phyloP scores from a whole-genome alignment of 1,140 invertebrate species.

The Heterodera carotae region DNA sequence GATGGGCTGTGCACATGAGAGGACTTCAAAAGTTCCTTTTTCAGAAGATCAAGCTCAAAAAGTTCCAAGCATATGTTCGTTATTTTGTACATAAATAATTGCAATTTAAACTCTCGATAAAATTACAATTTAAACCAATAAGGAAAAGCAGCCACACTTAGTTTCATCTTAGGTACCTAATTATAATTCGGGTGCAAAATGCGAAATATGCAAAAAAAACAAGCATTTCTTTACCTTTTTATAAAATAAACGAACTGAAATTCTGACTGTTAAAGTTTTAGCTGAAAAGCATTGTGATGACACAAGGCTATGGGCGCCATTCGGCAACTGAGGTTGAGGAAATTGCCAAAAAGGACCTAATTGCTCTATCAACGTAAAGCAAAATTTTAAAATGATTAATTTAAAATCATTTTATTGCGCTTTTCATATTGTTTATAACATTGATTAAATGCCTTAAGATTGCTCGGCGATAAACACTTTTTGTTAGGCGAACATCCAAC shows the following conservation, averaged over 20 bases:
- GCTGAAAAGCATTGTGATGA: constrained; percentile 34
- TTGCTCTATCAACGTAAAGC: constrained; percentile 78
- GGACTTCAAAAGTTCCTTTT: constrained; percentile 52
- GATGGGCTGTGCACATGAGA: constrained; percentile 37
- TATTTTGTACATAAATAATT: neutral
- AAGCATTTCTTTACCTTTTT: neutral
- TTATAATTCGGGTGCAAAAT: too few species aligned
- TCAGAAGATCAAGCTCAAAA: constrained; percentile 42
- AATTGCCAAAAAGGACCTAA: constrained; percentile 84
- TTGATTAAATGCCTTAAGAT: too few species aligned
- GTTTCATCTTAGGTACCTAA: too few species aligned
- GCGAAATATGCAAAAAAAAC: neutral
- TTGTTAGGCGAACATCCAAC: constrained; percentile 90
- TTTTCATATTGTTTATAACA: too few species aligned
- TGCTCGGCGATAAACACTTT: constrained; percentile 85
- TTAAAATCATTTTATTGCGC: too few species aligned
- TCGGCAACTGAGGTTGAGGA: constrained; percentile 84
- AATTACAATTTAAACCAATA: too few species aligned
- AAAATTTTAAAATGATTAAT: neutral
- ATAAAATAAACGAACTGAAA: constrained; percentile 1
- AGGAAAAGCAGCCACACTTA: too few species aligned
- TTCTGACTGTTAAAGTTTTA: constrained; percentile 24
- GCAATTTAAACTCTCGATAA: too few species aligned
- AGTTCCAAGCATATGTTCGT: constrained; percentile 37
- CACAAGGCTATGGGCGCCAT: constrained; percentile 81